Evolutionary conservation across 2,113 vertebrate species (phyloP).

Genomic region (Antechinus flavipes): DNA sequence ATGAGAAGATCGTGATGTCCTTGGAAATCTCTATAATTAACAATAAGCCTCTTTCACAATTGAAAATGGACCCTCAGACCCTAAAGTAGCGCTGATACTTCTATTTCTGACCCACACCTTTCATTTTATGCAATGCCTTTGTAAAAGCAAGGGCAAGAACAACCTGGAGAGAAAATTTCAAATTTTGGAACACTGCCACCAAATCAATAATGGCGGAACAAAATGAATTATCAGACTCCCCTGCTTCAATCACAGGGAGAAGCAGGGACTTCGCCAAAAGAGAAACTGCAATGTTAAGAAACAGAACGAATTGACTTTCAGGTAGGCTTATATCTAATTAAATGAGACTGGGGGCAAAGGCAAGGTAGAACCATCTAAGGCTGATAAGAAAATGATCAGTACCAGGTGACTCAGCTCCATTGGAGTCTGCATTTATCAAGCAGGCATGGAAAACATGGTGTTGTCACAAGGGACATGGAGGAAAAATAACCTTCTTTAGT

Average conservation of each 20-base stretch:
- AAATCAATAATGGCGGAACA: conserved; percentile 89
- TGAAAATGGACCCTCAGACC: conserved; percentile 84
- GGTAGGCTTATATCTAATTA: conserved; percentile 85
- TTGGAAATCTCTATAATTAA: conserved; percentile 88
- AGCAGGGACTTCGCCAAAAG: conserved; percentile 84
- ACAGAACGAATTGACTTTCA: conserved; percentile 83
- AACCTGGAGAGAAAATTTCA: conserved; percentile 87
- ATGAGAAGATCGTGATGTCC: conserved; percentile 83
- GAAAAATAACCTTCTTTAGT: conserved; percentile 20
- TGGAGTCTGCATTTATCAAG: conserved; percentile 53
- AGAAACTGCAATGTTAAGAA: conserved; percentile 84
- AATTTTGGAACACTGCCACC: conserved; percentile 87
- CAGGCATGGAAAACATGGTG: conserved; percentile 17
- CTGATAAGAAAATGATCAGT: conserved; percentile 76
- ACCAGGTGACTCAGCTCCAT: conserved; percentile 72
- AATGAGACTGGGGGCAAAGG: conserved; percentile 82
- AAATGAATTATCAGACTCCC: conserved; percentile 88
- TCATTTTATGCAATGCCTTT: conserved; percentile 85
- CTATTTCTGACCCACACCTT: conserved; percentile 83
- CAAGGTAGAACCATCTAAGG: conserved; percentile 73
- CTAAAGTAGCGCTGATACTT: conserved; percentile 79
- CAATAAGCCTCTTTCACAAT: conserved; percentile 86
- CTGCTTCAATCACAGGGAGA: conserved; percentile 85
- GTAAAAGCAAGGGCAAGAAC: conserved; percentile 86
- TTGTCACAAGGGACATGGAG: not conserved